These are phyloP conservation scores for Gallinago paraguaiae DNA, from an alignment of 2,113 vertebrate species.

Conservation along the genomic window DNA sequence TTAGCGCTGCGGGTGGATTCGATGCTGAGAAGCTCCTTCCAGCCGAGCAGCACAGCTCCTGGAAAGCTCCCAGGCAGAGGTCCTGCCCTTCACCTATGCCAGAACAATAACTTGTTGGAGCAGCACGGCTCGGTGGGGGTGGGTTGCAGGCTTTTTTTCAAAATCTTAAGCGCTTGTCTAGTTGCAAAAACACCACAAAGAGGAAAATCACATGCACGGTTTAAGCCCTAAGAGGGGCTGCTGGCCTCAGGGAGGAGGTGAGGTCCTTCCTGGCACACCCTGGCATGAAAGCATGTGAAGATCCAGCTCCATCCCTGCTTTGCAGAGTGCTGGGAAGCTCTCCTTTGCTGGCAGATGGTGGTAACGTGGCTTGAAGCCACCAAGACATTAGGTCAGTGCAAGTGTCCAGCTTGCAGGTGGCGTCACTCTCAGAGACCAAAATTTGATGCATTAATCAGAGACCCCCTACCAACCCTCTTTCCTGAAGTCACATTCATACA, in stretches of 20 bases:
- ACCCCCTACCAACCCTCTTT: neutral
- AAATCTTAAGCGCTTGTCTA: neutral
- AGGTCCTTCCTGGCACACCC: neutral
- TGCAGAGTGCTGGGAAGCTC: neutral
- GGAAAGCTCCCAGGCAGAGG: neutral
- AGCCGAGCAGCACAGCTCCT: neutral
- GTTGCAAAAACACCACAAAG: neutral
- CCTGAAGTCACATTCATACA: neutral
- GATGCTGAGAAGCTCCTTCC: neutral
- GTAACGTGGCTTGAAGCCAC: conserved; percentile 11
- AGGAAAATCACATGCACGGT: neutral
- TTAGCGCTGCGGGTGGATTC: neutral
- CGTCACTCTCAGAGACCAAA: neutral
- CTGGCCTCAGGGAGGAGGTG: neutral
- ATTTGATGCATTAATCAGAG: neutral
- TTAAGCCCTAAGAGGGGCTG: neutral
- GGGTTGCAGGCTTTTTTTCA: neutral
- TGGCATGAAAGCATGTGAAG: neutral
- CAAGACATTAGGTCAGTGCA: neutral
- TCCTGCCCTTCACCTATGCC: neutral
- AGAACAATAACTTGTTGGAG: neutral
- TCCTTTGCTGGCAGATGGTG: conserved; percentile 7
- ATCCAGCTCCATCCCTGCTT: neutral
- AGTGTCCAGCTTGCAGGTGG: conserved; percentile 11
- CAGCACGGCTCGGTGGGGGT: neutral